phyloP scores from a whole-genome alignment of 1,140 invertebrate species.

The Antheraea pernyi region DNA sequence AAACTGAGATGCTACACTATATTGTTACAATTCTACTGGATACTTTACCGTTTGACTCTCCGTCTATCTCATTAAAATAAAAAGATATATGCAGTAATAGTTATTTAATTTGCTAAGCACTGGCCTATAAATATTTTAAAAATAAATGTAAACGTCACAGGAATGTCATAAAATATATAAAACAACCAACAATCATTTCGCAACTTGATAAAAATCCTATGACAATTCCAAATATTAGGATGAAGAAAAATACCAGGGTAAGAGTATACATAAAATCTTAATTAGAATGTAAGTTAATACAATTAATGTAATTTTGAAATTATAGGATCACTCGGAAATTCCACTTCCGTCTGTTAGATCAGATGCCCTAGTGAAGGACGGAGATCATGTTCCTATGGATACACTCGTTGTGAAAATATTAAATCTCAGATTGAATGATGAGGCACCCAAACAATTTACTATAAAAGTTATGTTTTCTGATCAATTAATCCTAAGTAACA shows the following conservation, averaged over 20 bases:
- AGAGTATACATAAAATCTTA: background rate
- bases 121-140: no score
- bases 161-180: background rate
- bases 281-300: background rate
- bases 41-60: no score
- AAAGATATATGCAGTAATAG: no score
- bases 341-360: constrained; percentile 29
- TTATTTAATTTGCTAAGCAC: no score
- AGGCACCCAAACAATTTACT: constrained; percentile 34
- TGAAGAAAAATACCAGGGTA: constrained; percentile 1
- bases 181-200: no score
- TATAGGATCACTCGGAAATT: constrained; percentile 28
- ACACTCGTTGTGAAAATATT: constrained; percentile 37
- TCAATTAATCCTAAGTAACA: constrained; percentile 39
- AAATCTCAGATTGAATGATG: constrained; percentile 38
- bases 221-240: background rate
- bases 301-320: constrained; percentile 2
- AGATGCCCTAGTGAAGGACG: constrained; percentile 26
- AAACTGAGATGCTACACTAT: no score
- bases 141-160: no score
- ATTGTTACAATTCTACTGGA: no score
- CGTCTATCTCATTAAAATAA: no score
- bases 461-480: constrained; percentile 53
- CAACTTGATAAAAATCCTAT: background rate
- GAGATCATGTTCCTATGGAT: constrained; percentile 38